phyloP scores from a whole-genome alignment of 2,113 vertebrate genomes.

The Aspiorhynchus laticeps region DNA sequence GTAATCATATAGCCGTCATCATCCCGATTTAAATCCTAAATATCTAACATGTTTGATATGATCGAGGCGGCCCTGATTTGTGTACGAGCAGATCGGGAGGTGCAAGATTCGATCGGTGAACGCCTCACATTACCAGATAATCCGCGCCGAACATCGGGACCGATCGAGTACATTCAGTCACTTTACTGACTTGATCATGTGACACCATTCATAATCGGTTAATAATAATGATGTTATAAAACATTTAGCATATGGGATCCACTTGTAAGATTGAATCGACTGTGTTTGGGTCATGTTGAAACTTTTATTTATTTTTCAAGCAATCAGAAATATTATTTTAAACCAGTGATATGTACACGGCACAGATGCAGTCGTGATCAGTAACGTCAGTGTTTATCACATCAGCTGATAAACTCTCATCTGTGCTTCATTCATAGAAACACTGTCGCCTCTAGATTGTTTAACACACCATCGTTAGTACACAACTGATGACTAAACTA shows the following conservation, averaged over 20 bases:
- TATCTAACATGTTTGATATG: too few species aligned
- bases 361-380: neutral
- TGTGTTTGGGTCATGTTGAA: neutral
- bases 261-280: neutral
- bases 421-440: neutral
- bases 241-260: neutral
- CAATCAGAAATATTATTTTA: neutral
- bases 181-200: neutral
- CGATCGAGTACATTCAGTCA: neutral
- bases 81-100: too few species aligned
- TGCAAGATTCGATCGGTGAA: too few species aligned
- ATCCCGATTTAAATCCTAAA: too few species aligned
- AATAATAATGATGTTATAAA: too few species aligned
- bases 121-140: too few species aligned
- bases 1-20: too few species aligned
- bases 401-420: neutral
- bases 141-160: too few species aligned
- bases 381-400: neutral
- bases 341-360: neutral
- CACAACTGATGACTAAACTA: neutral
- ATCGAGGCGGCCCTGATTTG: too few species aligned
- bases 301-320: neutral
- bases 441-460: neutral
- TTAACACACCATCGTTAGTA: neutral
- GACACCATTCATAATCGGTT: too few species aligned